Evolutionary conservation across 2,797 vertebrate species (phyloP).

Genomic region (Siniperca scherzeri): DNA sequence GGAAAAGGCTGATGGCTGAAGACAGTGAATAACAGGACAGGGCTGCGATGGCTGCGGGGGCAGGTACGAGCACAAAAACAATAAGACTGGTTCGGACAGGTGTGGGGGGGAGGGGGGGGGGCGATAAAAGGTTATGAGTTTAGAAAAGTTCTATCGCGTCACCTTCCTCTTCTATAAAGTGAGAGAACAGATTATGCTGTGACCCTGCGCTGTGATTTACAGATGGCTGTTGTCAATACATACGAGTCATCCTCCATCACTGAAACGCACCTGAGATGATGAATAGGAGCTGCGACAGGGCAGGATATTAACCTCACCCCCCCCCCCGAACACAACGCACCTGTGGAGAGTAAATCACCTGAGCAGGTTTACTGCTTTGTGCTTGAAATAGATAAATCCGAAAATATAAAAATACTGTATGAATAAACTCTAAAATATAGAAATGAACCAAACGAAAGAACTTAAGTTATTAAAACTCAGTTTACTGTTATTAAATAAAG

Average conservation of each 20-base stretch:
- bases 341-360: slow-evolving; percentile 7
- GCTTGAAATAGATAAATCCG: background rate
- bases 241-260: slow-evolving; percentile 60
- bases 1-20: slow-evolving; percentile 94
- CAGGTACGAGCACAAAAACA: slow-evolving; percentile 77
- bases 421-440: too few species aligned
- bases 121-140: slow-evolving; percentile 69
- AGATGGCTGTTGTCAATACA: slow-evolving; percentile 55
- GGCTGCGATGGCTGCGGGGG: slow-evolving; percentile 75
- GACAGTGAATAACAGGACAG: slow-evolving; percentile 93
- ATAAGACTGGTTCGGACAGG: slow-evolving; percentile 78
- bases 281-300: slow-evolving; percentile 67
- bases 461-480: too few species aligned
- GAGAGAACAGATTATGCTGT: slow-evolving; percentile 49
- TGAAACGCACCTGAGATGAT: slow-evolving; percentile 73
- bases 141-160: slow-evolving; percentile 70
- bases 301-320: slow-evolving; percentile 79
- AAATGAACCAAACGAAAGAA: background rate
- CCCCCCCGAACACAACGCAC: slow-evolving; percentile 36
- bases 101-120: slow-evolving; percentile 37
- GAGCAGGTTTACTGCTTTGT: too few species aligned
- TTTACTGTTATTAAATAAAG: too few species aligned
- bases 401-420: background rate
- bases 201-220: slow-evolving; percentile 53
- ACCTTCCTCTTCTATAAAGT: slow-evolving; percentile 71